Evolutionary conservation across 2,797 vertebrate genomes (phyloP), one percentile per base, ranked within the genome.

Genomic region (Pipistrellus pipistrellus): DNA sequence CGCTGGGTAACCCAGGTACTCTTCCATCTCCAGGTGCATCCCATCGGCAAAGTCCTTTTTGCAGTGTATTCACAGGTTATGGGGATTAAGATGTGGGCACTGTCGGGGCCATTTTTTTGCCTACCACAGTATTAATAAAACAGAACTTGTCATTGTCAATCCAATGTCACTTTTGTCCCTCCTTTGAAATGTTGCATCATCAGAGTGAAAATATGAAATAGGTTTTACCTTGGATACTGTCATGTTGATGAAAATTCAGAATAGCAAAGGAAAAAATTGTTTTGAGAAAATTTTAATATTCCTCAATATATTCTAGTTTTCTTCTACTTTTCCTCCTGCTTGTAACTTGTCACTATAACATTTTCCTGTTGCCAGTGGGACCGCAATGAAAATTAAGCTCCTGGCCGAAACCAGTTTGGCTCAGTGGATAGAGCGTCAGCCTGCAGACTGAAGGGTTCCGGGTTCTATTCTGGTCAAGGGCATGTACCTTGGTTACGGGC

Each of bases 191-290:
- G 14, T 32, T 41, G 20, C 23, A 20, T 59, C 77, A 76, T 88
- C 44, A 23, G 17, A 48, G 66, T 76, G n/a, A 85, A 87, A 82
- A 73, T 17, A 18, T 64, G 51, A 85, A 53, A 71, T 80, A 55
- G n/a, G 21, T 93, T 88, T 89, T 85, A 23, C 32, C 53, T 85
- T 73, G 23, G 32, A 53, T 91, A 57, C 69, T 59, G 14, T 88
- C 14, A 10, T 83, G 51, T 57, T 69, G n/a, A 41, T 91, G 53
- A 38, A 85, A 76, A 71, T 93, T 93, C n/a, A 89, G 23, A 93
- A 89, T 46, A 93, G 51, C 75, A 89, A 68, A 68, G 53, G 85
- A 92, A 69, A 85, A 66, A 57, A 38, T 5, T 30, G 38, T 44
- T 71, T 51, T 82, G 59, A 91, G 44, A 93, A 82, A 0, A 8